Evolutionary conservation across 2,888 invertebrate genomes (phyloP).

Genomic region (Dorcus hopei): DNA sequence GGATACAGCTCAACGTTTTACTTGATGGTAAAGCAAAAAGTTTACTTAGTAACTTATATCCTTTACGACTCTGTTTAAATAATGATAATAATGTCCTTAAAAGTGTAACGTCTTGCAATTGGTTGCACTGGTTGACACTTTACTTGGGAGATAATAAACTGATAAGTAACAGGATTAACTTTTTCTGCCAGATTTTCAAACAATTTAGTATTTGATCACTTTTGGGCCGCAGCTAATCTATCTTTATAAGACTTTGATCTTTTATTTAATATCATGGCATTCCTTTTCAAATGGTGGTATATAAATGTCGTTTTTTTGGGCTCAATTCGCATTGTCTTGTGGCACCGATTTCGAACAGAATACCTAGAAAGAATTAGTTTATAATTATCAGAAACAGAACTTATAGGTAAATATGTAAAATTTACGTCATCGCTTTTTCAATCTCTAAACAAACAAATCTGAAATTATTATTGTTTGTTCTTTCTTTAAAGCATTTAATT

Average conservation of each 20-base stretch:
- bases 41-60: too few relatives aligned
- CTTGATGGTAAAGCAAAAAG: too few relatives aligned
- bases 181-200: neutral
- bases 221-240: neutral
- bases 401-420: too few relatives aligned
- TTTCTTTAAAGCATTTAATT: too few relatives aligned
- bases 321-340: neutral
- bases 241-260: neutral
- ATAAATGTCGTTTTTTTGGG: neutral
- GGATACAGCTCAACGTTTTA: neutral
- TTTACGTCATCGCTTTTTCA: too few relatives aligned
- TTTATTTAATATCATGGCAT: neutral
- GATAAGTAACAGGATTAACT: neutral
- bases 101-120: slow-evolving; percentile 21
- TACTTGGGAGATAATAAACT: slow-evolving; percentile 18
- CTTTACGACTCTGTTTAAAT: too few relatives aligned
- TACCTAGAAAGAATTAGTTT: neutral
- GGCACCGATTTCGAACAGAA: neutral
- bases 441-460: too few relatives aligned
- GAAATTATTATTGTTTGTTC: too few relatives aligned
- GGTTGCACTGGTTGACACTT: slow-evolving; percentile 11
- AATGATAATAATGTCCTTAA: slow-evolving; percentile 20
- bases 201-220: neutral
- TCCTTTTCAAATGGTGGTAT: neutral
- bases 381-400: too few relatives aligned